phyloP scores from a whole-genome alignment of 2,797 vertebrate species.

The Linurgus olivaceus region DNA sequence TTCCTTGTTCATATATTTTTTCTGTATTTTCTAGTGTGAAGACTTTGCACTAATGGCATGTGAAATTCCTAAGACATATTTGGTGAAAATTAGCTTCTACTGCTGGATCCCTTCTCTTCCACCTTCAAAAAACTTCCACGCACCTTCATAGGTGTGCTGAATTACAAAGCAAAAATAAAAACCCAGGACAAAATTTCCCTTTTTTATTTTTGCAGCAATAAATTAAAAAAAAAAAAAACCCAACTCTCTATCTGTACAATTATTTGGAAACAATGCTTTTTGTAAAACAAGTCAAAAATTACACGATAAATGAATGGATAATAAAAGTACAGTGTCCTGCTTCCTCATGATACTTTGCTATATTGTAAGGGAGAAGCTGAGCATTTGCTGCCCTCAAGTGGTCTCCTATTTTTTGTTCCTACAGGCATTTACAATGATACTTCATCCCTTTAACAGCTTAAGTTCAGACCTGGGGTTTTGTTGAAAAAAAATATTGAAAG shows the following conservation, averaged over 20 bases:
- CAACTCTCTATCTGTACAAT: neutral
- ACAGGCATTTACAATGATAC: neutral
- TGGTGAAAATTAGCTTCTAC: neutral
- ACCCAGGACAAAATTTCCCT: neutral
- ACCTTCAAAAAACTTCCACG: neutral
- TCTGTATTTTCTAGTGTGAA: neutral
- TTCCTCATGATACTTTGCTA: neutral
- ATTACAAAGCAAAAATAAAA: neutral
- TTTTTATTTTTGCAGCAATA: neutral
- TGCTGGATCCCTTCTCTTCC: neutral
- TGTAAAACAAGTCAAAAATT: neutral
- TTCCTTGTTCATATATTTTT: neutral
- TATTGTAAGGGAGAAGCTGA: neutral
- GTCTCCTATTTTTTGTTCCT: neutral
- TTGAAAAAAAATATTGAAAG: neutral
- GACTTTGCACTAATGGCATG: neutral
- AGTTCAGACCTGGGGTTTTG: neutral
- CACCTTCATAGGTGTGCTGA: neutral
- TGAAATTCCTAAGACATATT: neutral
- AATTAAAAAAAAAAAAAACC: too few relatives aligned
- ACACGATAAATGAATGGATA: neutral
- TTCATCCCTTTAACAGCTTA: neutral
- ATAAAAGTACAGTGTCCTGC: neutral
- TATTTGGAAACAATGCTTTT: neutral
- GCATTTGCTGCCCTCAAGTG: conserved; percentile 70